These are phyloP conservation scores for Penaeus indicus DNA, from an alignment of 1,140 invertebrate species.

Conservation along the genomic window DNA sequence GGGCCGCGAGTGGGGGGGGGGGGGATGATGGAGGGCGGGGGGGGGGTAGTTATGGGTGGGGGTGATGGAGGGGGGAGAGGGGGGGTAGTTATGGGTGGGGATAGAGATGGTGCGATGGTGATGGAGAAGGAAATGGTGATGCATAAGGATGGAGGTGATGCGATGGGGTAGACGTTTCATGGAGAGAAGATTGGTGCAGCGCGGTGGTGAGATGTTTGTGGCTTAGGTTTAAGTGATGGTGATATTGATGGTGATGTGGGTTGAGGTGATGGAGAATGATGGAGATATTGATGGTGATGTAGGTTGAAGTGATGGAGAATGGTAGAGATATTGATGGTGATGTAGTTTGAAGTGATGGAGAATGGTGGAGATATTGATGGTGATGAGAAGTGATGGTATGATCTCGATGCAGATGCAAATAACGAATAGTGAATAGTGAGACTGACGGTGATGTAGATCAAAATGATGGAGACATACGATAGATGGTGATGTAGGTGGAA, in stretches of 20 bases:
- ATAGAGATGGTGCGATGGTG: too few relatives aligned
- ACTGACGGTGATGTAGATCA: neutral
- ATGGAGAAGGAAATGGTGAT: too few relatives aligned
- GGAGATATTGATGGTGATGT: neutral
- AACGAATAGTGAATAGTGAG: neutral
- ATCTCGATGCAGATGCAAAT: too few relatives aligned
- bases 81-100: neutral
- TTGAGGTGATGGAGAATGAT: neutral
- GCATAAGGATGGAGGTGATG: too few relatives aligned
- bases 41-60: too few relatives aligned
- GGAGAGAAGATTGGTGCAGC: too few relatives aligned
- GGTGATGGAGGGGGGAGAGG: neutral
- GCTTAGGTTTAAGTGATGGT: too few relatives aligned
- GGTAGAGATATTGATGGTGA: neutral
- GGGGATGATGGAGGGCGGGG: neutral
- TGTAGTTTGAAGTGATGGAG: neutral
- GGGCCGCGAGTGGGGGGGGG: neutral
- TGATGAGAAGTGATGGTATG: neutral
- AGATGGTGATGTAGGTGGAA: neutral
- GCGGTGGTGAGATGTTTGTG: too few relatives aligned
- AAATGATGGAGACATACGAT: neutral
- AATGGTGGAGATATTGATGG: neutral
- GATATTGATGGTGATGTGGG: neutral
- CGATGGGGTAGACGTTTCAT: too few relatives aligned
- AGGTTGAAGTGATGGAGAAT: neutral